Base-by-base conservation (phyloP, 23 tunicate species). In the Oikopleura dioica region DNA sequence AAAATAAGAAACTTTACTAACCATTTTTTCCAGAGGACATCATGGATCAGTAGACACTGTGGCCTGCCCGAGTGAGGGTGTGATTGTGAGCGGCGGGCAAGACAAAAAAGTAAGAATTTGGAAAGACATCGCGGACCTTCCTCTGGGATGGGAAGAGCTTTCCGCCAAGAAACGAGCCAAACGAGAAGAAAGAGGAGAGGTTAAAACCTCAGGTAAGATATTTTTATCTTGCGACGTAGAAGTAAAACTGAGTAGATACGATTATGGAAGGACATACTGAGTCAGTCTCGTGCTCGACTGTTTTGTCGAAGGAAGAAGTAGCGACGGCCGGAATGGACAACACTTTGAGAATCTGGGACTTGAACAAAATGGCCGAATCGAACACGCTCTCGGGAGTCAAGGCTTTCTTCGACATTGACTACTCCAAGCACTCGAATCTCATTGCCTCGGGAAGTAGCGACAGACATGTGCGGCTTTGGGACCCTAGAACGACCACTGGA, bases 401-500 rank as follows among this genome's bases (percentile, higher is more conserved):
- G 16, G 55, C 55, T 9, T 44, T 44, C 16, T 44, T 44, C 16
- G 55, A 9, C 16, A 9, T 44, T 9, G 55, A 44, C 16, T 44
- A 44, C 55, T 44, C 55, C 16, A 44, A 9, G 55, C 55, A 44
- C 16, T 44, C 55, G 16, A 44, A 44, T 9, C 78, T 81, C 32
- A 26, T 91, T 21, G 97, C 79, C 1, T 82, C 97, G 1, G 97
- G 97, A 55, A 81, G 78, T 59, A 50, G 82, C 0, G 97, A 91
- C 69, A 77, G 97, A 0, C 92, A 91, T 69, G 76, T 91, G 28
- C 80, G 97, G n/a, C 31, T 91, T 30, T 91, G 92, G 97, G 97
- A 91, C 55, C 92, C 97, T 0, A 37, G 97, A 68, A 78, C 83
- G 30, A 44, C 77, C 38, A 82, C 79, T 79, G 69, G 38, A 77